Conservation (phyloP, 92 coral and sea anemone genomes). For the Meandrina meandrites region DNA sequence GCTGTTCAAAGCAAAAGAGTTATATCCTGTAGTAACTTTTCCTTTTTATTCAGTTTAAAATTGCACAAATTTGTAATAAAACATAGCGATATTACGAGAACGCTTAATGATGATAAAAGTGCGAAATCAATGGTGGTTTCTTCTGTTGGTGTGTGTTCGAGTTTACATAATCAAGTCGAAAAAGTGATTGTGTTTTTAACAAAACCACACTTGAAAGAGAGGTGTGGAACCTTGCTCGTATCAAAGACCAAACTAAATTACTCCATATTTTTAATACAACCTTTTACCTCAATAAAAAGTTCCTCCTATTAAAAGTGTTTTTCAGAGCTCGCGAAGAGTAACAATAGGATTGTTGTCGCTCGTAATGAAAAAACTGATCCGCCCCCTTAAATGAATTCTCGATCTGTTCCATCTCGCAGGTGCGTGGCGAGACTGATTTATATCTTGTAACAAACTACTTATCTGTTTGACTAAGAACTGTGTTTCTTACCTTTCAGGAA, state of each 20-base stretch:
- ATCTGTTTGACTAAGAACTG: neutral
- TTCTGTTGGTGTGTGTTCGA: neutral
- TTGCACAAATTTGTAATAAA: constrained; percentile 8
- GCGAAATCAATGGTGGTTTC: constrained; percentile 1
- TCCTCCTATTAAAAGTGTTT: constrained; percentile 28
- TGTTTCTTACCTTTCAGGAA: neutral
- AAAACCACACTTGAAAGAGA: constrained; percentile 19
- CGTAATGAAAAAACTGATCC: constrained; percentile 2
- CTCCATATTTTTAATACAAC: constrained; percentile 26
- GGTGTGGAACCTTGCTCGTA: neutral
- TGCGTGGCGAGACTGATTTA: neutral
- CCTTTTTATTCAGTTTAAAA: neutral
- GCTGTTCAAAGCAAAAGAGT: neutral
- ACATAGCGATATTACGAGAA: constrained; percentile 15
- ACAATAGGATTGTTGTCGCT: constrained; percentile 23
- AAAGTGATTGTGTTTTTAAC: constrained; percentile 20
- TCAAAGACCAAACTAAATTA: constrained; percentile 15
- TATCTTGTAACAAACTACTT: constrained; percentile 9
- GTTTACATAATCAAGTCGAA: neutral
- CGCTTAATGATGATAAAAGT: constrained; percentile 25
- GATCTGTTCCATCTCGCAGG: constrained; percentile 20
- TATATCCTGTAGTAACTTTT: neutral
- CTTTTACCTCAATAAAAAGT: constrained; percentile 18
- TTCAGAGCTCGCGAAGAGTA: neutral
- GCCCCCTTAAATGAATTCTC: constrained; percentile 17